phyloP scores from a whole-genome alignment of 2,797 vertebrate genomes.

The Clarias platycephalus region DNA sequence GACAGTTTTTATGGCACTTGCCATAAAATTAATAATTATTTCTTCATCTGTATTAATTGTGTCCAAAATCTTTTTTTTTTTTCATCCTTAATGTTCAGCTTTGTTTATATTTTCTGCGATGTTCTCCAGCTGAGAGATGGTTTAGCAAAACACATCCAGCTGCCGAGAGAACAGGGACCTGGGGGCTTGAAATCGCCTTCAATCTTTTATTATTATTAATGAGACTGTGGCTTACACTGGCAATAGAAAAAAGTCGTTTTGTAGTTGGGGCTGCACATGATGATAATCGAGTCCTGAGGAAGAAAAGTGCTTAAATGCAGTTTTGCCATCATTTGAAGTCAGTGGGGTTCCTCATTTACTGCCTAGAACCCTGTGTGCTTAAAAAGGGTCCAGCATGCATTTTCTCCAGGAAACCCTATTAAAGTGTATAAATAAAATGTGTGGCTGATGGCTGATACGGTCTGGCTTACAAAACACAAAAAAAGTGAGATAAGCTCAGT shows the following conservation, averaged over 20 bases:
- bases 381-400: background rate
- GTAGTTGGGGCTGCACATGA: slow-evolving; percentile 8
- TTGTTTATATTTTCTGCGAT: background rate
- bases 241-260: background rate
- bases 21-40: too few species aligned
- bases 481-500: slow-evolving; percentile 15
- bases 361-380: slow-evolving; percentile 5
- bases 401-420: slow-evolving; percentile 30
- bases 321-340: slow-evolving; percentile 30
- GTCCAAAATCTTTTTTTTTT: background rate
- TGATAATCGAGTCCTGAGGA: slow-evolving; percentile 13
- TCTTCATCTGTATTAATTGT: background rate
- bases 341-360: slow-evolving; percentile 28
- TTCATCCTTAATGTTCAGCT: background rate
- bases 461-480: background rate
- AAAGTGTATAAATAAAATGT: slow-evolving; percentile 7
- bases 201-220: slow-evolving; percentile 32
- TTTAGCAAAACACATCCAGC: slow-evolving; percentile 4
- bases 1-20: background rate
- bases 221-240: slow-evolving; percentile 6
- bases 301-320: slow-evolving; percentile 19
- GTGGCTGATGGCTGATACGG: background rate
- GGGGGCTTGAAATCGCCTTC: slow-evolving; percentile 1
- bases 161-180: slow-evolving; percentile 1
- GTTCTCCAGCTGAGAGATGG: background rate